Conservation (phyloP, 1,140 invertebrate genomes). For the Micrasema longulum region DNA sequence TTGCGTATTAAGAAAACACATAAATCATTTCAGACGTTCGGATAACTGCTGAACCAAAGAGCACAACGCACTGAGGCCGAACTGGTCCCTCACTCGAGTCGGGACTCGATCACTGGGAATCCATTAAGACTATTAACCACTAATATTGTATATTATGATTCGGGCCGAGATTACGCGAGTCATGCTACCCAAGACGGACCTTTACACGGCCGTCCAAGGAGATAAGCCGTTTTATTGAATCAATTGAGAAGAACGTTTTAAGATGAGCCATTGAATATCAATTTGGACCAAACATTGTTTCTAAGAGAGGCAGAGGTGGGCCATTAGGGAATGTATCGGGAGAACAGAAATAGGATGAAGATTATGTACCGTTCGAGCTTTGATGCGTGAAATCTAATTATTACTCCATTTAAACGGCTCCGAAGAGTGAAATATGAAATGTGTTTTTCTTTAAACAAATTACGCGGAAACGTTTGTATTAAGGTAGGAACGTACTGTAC, state of each 20-base stretch:
- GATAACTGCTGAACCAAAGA: conserved; percentile 20
- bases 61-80: too few species aligned
- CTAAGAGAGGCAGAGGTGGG: background rate
- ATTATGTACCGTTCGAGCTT: conserved; percentile 4
- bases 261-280: conserved; percentile 39
- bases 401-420: conserved; percentile 1
- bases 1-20: conserved; percentile 33
- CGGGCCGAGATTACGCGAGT: conserved; percentile 7
- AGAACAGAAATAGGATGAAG: background rate
- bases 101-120: conserved; percentile 30
- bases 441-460: too few species aligned
- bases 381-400: conserved; percentile 19
- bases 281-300: conserved; percentile 35
- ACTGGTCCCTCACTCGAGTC: too few species aligned
- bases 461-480: too few species aligned
- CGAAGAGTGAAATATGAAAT: conserved; percentile 3
- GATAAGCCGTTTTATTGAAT: conserved; percentile 41
- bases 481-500: too few species aligned
- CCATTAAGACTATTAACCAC: conserved; percentile 37
- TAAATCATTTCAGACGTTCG: conserved; percentile 32
- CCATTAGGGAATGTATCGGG: conserved; percentile 6
- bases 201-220: conserved; percentile 22
- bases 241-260: conserved; percentile 28
- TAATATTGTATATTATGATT: conserved; percentile 22
- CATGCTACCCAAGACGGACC: conserved; percentile 10